These are phyloP conservation scores for Tenthredo scrophulariae DNA, from an alignment of 2,888 invertebrate genomes.

Conservation along the genomic window DNA sequence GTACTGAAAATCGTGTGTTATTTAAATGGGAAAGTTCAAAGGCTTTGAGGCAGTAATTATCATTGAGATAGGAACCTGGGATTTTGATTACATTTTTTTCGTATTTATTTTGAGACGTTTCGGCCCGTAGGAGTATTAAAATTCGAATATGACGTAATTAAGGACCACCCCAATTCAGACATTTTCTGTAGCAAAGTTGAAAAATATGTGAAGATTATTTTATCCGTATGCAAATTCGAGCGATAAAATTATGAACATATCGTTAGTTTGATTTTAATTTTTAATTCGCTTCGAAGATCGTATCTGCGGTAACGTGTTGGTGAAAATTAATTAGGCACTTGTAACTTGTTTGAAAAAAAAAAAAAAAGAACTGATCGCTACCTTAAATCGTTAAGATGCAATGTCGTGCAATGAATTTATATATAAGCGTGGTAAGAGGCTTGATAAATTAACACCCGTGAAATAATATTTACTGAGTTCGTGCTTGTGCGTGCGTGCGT, in stretches of 20 bases:
- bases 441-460: conserved; percentile 49
- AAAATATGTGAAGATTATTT: not conserved
- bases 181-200: not conserved
- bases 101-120: no score
- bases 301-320: conserved; percentile 15
- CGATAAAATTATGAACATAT: not conserved
- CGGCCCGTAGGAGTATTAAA: no score
- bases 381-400: conserved; percentile 29
- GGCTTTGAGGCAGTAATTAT: no score
- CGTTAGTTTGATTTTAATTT: conserved; percentile 7
- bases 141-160: no score
- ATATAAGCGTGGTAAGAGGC: conserved; percentile 5
- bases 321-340: conserved; percentile 41
- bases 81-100: no score
- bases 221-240: no score
- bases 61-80: no score
- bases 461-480: conserved; percentile 42
- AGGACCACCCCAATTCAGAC: no score
- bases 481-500: conserved; percentile 24
- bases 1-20: no score
- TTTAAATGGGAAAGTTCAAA: no score
- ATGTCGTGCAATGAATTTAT: conserved; percentile 48
- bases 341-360: conserved; percentile 34
- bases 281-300: not conserved
- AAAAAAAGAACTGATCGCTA: conserved; percentile 33